Conservation (phyloP, 2,888 invertebrate species). For the Chesias legatella region DNA sequence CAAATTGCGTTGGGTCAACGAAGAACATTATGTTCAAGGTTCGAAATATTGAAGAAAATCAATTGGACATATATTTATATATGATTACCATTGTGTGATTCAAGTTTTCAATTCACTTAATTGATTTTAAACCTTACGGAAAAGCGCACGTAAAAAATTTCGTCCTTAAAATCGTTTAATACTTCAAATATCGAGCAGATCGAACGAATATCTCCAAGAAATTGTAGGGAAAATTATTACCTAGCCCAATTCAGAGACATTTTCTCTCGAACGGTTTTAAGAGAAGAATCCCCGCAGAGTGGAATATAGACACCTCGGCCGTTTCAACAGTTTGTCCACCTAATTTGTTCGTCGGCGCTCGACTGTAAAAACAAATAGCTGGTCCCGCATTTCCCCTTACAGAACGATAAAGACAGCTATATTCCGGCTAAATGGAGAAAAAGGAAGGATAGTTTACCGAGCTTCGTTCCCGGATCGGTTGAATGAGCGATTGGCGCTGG, state of each 20-base stretch:
- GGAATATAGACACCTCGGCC: constrained; percentile 76
- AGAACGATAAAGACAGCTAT: constrained; percentile 63
- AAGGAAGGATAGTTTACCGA: constrained; percentile 59
- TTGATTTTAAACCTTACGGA: background rate
- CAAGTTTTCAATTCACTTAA: no score
- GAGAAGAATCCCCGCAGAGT: constrained; percentile 67
- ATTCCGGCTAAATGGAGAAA: constrained; percentile 51
- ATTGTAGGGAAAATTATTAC: constrained; percentile 68
- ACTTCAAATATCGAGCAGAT: constrained; percentile 60
- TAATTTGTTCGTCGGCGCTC: constrained; percentile 78
- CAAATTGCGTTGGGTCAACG: constrained; percentile 31
- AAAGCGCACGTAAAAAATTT: constrained; percentile 36
- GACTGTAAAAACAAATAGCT: constrained; percentile 78
- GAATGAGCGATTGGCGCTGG: constrained; percentile 68
- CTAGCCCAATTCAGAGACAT: constrained; percentile 62
- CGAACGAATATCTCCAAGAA: constrained; percentile 52
- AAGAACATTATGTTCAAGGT: constrained; percentile 24
- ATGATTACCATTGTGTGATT: no score
- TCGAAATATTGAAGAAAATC: no score
- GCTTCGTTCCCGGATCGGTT: constrained; percentile 48
- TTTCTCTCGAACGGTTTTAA: constrained; percentile 58
- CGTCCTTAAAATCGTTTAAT: constrained; percentile 51
- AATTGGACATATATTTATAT: no score
- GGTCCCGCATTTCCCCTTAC: constrained; percentile 64
- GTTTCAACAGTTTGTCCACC: constrained; percentile 79